Percentiles rank a stretch among this genome's conserved stretches.
phyloP scores from a whole-genome alignment of 1,140 invertebrate species.

The Zaprionus nigranus region DNA sequence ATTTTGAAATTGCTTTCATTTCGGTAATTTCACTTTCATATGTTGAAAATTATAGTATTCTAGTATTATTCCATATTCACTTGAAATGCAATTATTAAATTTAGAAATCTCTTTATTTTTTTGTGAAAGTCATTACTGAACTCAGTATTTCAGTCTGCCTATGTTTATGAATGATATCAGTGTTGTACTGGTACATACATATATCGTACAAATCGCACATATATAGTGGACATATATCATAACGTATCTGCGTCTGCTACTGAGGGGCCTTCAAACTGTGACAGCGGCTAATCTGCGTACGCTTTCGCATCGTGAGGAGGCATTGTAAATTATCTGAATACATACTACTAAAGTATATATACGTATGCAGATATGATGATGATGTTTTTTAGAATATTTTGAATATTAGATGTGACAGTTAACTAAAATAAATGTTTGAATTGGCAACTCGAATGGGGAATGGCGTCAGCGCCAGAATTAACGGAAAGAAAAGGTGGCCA shows the following conservation, averaged over 20 bases:
- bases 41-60: neutral
- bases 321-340: conserved; percentile 65
- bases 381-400: conserved; percentile 7
- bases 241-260: neutral
- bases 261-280: conserved; percentile 3
- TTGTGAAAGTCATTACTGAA: conserved; percentile 23
- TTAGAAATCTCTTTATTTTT: neutral
- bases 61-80: conserved; percentile 13
- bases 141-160: conserved; percentile 8
- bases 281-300: conserved; percentile 6
- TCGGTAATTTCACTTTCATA: conserved; percentile 38
- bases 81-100: conserved; percentile 47
- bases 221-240: conserved; percentile 26
- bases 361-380: conserved; percentile 13
- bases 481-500: conserved; percentile 26
- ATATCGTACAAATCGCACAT: conserved; percentile 1
- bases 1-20: conserved; percentile 26
- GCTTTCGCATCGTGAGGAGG: conserved; percentile 1
- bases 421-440: conserved; percentile 47
- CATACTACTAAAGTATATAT: conserved; percentile 43
- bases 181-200: conserved; percentile 20
- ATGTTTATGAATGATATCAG: conserved; percentile 50
- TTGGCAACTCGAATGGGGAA: conserved; percentile 45
- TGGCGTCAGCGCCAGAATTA: conserved; percentile 82
- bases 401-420: conserved; percentile 66